These are phyloP conservation scores for Spodoptera littoralis DNA, from an alignment of 2,888 invertebrate genomes.

Conservation along the genomic window DNA sequence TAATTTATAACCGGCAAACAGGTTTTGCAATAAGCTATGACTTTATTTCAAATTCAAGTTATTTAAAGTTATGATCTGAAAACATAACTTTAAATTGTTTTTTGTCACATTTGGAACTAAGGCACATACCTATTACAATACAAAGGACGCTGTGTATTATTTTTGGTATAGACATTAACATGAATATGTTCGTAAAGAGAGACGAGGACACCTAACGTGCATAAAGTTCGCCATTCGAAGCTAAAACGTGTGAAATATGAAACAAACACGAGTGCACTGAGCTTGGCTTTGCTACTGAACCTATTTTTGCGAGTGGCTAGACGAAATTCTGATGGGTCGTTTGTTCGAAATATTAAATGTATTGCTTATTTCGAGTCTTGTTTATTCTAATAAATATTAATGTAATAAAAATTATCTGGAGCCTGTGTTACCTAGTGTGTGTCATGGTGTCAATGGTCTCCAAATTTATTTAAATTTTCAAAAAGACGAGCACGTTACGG, in stretches of 20 bases:
- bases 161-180: conserved; percentile 31
- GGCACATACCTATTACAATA: conserved; percentile 4
- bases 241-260: conserved; percentile 53
- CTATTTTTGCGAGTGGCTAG: conserved; percentile 5
- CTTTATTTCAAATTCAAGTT: too few relatives aligned
- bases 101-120: too few relatives aligned
- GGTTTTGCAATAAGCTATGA: too few relatives aligned
- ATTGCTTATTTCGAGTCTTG: not conserved
- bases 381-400: too few relatives aligned
- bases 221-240: conserved; percentile 49
- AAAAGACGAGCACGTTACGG: too few relatives aligned
- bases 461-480: too few relatives aligned
- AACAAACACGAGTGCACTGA: conserved; percentile 47
- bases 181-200: conserved; percentile 29
- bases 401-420: too few relatives aligned
- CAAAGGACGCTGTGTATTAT: conserved; percentile 6
- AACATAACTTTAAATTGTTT: too few relatives aligned
- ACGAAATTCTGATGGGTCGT: not conserved
- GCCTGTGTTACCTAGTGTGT: too few relatives aligned
- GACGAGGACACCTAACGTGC: conserved; percentile 38
- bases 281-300: conserved; percentile 2
- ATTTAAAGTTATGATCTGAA: too few relatives aligned
- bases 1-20: too few relatives aligned
- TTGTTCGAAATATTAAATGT: not conserved
- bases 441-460: too few relatives aligned